Evolutionary conservation across 2,888 invertebrate species (phyloP), one percentile per base, ranked within the genome.

Genomic region (Dicroscelio sp.): DNA sequence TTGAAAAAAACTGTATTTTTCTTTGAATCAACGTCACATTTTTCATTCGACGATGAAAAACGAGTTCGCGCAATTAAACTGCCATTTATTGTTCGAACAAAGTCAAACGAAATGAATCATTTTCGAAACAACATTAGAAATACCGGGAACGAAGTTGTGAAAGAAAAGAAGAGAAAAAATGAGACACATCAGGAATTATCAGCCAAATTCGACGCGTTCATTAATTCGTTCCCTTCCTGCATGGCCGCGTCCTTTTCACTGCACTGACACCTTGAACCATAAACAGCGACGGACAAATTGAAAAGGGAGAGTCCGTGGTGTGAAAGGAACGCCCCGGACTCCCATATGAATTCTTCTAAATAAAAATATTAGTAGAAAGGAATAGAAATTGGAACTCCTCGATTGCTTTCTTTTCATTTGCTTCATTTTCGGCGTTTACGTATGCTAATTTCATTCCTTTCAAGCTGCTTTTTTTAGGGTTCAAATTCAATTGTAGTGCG

Each of bases 331-430:
- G 52, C 80, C 63, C 75, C 10, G 43, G 65, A 75, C 82, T 82
- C 88, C 69, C 80, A 75, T 85, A 85, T 67, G 71, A 88, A 88
- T 85, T 80, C 52, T 14, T 85, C 71, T 60, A 84, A 85, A 89
- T 83, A 89, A 89, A 89, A 89, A 89, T 89, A 89, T 58, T 75
- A 89, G 75, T 78, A 69, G 89, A 90, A 83, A 86, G 89, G 86
- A 80, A 86, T 71, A 82, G 82, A 90, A 90, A 90, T 86, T 86
- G 69, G 76, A 86, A 82, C 89, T 76, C 31, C 48, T 60, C 82
- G 69, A 82, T 85, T 82, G 89, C 89, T 90, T 90, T 90, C 89
- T 90, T 90, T 90, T 82, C 89, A 82, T 90, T 86, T 82, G 58
- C 52, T 63, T 86, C 76, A 90, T 90, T 90, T 90, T 85, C 67